Conservation (phyloP, 2,797 vertebrate genomes). For the Periparus ater region DNA sequence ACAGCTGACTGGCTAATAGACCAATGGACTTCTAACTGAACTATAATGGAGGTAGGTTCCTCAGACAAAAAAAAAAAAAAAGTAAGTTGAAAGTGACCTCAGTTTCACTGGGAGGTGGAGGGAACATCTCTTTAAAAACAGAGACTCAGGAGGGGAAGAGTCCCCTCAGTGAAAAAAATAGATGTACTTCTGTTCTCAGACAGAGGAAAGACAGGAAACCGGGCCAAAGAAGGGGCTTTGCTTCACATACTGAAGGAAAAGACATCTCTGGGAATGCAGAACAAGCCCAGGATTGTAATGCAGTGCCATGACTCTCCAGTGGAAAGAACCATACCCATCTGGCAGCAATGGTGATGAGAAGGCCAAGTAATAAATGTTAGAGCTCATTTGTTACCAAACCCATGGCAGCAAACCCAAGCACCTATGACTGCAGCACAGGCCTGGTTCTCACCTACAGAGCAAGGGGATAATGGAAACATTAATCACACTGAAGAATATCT, state of each 20-base stretch:
- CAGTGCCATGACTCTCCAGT: neutral
- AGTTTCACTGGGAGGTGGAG: neutral
- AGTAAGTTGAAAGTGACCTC: neutral
- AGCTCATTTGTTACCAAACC: neutral
- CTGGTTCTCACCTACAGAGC: neutral
- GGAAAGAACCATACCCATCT: neutral
- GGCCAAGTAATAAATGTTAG: neutral
- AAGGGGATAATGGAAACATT: neutral
- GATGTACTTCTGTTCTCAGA: neutral
- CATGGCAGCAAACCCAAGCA: neutral
- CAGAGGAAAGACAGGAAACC: neutral
- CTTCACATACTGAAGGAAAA: neutral
- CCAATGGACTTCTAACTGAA: neutral
- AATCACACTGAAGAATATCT: neutral
- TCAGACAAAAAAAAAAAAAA: neutral
- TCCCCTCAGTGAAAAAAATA: neutral
- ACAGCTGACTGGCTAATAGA: neutral
- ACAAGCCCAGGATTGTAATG: neutral
- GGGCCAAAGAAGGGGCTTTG: neutral
- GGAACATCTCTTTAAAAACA: neutral
- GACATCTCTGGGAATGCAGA: neutral
- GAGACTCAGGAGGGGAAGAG: neutral
- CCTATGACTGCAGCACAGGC: accelerated
- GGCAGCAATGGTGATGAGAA: neutral
- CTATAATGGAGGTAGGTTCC: neutral